These are phyloP conservation scores for Caenorhabditis briggsae DNA, from an alignment of 1,140 invertebrate genomes.

Conservation along the genomic window DNA sequence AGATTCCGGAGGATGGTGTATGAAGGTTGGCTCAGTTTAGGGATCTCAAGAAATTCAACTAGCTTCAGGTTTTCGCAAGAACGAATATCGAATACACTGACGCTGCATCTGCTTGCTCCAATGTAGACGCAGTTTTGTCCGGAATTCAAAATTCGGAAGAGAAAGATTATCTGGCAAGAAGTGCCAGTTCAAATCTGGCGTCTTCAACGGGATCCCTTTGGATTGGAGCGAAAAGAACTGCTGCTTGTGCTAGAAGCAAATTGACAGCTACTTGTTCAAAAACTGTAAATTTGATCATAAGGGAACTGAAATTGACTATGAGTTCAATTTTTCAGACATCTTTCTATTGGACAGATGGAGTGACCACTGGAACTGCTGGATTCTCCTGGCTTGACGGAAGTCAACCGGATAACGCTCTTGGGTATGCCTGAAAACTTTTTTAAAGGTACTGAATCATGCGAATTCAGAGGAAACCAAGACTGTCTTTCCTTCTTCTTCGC, in stretches of 20 bases:
- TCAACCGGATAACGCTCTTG: conserved; percentile 13
- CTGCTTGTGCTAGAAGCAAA: conserved; percentile 1
- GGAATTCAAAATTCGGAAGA: background rate
- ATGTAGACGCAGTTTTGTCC: background rate
- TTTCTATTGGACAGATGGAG: background rate
- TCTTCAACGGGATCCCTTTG: conserved; percentile 1
- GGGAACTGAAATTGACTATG: too few species aligned
- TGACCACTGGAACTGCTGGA: background rate
- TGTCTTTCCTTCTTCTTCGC: conserved; percentile 3
- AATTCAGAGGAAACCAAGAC: conserved; percentile 7
- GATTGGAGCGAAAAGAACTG: conserved; percentile 18
- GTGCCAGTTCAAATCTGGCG: background rate
- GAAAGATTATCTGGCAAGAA: background rate
- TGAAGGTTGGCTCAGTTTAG: background rate
- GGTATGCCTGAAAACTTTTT: background rate
- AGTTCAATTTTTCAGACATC: background rate
- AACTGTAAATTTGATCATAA: background rate
- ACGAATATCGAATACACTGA: background rate
- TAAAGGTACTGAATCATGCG: background rate
- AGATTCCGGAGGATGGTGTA: conserved; percentile 2
- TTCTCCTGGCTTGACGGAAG: background rate
- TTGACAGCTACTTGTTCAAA: background rate
- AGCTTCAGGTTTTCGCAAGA: background rate
- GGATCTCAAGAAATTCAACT: background rate
- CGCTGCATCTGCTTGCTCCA: conserved; percentile 3